These are phyloP conservation scores for Mormoops blainvillei DNA, from an alignment of 2,113 vertebrate species.

Conservation along the genomic window DNA sequence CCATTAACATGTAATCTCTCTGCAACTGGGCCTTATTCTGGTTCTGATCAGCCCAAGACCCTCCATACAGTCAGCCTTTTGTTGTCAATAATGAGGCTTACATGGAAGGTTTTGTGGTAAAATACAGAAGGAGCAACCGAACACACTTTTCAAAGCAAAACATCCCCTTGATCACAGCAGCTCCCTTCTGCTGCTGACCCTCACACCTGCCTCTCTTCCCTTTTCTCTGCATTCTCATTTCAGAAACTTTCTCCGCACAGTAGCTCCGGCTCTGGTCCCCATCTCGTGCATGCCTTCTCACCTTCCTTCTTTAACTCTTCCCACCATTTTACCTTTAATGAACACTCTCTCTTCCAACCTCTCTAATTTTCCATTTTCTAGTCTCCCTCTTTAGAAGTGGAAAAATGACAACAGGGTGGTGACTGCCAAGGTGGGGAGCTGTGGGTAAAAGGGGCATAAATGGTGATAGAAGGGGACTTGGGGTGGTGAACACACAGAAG, in stretches of 20 bases:
- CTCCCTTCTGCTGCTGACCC: accelerated
- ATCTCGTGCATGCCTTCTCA: not conserved
- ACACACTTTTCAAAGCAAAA: not conserved
- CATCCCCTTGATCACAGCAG: not conserved
- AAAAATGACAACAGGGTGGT: not conserved
- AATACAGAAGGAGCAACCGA: not conserved
- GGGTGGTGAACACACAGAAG: too few relatives aligned
- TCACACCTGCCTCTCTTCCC: accelerated
- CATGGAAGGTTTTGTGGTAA: not conserved
- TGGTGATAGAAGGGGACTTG: too few relatives aligned
- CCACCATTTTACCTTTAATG: not conserved
- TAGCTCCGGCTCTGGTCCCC: not conserved
- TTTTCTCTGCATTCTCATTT: not conserved
- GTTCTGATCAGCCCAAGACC: not conserved
- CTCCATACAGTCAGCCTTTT: not conserved
- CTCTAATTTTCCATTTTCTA: not conserved
- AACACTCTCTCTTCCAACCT: not conserved
- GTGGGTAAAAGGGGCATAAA: too few relatives aligned
- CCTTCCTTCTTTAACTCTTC: not conserved
- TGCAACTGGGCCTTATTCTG: not conserved
- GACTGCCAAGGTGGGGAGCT: too few relatives aligned
- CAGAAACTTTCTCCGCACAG: accelerated
- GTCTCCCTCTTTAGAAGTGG: not conserved
- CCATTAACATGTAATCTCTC: not conserved
- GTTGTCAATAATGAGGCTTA: not conserved